Percentiles rank a stretch among this genome's conserved stretches.
phyloP scores from a whole-genome alignment of 2,797 vertebrate genomes.

The Cuniculus paca region DNA sequence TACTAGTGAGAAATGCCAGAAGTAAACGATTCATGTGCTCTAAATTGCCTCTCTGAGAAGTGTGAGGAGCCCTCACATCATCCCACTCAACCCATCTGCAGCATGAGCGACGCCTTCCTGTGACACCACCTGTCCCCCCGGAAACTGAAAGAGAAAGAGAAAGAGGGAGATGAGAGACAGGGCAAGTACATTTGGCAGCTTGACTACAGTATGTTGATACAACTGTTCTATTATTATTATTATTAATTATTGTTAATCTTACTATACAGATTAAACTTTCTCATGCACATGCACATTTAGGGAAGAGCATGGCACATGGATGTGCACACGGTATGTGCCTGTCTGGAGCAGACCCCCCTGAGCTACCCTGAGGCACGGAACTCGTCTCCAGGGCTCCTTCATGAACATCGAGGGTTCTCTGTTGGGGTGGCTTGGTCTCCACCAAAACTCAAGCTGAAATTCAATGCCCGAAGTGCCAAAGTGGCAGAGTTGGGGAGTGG shows the following conservation, averaged over 20 bases:
- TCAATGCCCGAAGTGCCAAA: neutral
- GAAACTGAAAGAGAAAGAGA: neutral
- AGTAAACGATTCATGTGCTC: neutral
- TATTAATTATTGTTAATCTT: neutral
- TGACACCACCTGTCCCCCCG: neutral
- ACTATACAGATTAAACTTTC: neutral
- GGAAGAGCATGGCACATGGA: neutral
- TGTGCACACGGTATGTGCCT: neutral
- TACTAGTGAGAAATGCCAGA: neutral
- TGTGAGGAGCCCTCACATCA: neutral
- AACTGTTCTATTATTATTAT: neutral
- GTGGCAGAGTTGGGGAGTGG: neutral
- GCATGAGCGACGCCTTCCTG: neutral
- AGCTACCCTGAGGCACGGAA: neutral
- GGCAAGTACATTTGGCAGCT: neutral
- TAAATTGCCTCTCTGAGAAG: neutral
- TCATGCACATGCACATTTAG: neutral
- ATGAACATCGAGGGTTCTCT: neutral
- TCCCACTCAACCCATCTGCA: too few species aligned
- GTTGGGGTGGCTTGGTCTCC: neutral
- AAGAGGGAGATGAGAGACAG: neutral
- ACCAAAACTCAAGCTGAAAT: neutral
- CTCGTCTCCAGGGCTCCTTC: too few species aligned
- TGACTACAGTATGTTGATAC: neutral
- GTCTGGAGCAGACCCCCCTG: neutral